Conservation (phyloP, 2,888 invertebrate species). For the Drosophila vallismaia region DNA sequence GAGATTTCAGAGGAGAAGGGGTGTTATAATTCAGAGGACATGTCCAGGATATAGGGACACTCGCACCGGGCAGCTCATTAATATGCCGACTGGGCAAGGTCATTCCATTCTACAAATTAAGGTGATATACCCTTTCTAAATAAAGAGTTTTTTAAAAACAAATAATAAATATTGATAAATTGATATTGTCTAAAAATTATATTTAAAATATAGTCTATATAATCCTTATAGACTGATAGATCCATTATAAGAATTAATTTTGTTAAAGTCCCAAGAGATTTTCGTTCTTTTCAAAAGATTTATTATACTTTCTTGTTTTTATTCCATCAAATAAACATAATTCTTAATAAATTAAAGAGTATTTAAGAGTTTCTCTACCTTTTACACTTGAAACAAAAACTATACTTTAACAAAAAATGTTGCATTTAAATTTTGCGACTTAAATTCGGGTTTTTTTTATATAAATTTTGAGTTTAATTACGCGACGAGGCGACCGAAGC, state of each 20-base stretch:
- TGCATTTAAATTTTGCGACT: neutral
- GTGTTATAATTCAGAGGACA: neutral
- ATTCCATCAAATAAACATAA: too few species aligned
- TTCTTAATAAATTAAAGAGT: neutral
- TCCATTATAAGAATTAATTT: too few species aligned
- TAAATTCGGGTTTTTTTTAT: neutral
- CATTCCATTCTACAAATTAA: conserved; percentile 57
- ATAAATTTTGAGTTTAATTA: conserved; percentile 47
- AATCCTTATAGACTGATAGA: too few species aligned
- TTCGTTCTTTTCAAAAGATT: too few species aligned
- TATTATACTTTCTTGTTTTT: too few species aligned
- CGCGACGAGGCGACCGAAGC: conserved; percentile 21
- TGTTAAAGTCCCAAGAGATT: too few species aligned
- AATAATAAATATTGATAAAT: too few species aligned
- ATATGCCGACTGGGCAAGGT: conserved; percentile 64
- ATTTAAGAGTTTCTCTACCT: neutral
- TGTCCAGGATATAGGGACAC: conserved; percentile 57
- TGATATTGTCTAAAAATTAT: too few species aligned
- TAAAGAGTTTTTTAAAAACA: too few species aligned
- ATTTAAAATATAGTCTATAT: too few species aligned
- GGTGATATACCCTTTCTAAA: conserved; percentile 1
- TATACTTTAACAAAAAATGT: neutral
- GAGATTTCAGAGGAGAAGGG: neutral
- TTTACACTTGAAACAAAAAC: neutral
- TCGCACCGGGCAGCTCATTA: conserved; percentile 68